Conservation (phyloP, 2,888 invertebrate genomes). For the Drosophila anceps region DNA sequence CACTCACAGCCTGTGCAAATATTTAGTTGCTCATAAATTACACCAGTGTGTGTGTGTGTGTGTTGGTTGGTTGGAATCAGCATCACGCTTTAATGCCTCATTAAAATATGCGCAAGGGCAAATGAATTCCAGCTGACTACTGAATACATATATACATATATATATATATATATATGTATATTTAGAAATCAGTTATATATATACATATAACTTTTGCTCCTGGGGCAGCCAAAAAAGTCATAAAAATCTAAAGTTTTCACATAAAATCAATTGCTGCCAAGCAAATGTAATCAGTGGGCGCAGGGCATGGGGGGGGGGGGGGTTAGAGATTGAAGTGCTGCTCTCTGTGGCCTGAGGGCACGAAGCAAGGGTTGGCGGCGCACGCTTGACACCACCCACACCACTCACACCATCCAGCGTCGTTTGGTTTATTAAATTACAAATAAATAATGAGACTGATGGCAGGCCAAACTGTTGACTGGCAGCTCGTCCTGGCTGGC, state of each 20-base stretch:
- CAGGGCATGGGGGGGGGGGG: conserved; percentile 13
- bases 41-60: conserved; percentile 25
- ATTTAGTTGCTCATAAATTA: conserved; percentile 80
- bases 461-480: conserved; percentile 65
- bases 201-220: conserved; percentile 26
- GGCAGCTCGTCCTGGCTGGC: conserved; percentile 39
- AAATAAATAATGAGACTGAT: conserved; percentile 82
- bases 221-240: conserved; percentile 66
- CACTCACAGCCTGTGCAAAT: conserved; percentile 52
- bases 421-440: conserved; percentile 80
- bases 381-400: conserved; percentile 12
- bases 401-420: conserved; percentile 1
- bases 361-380: conserved; percentile 3
- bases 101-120: conserved; percentile 73
- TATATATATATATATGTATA: conserved; percentile 26
- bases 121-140: conserved; percentile 80
- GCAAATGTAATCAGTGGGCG: conserved; percentile 20
- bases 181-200: conserved; percentile 11
- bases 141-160: conserved; percentile 22
- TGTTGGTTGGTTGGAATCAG: conserved; percentile 33
- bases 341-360: not conserved
- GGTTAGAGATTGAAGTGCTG: not conserved
- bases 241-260: conserved; percentile 81
- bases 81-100: conserved; percentile 78
- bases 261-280: conserved; percentile 82